Base-by-base conservation (phyloP, 2,888 invertebrate species). In the Rhamnusium bicolor region DNA sequence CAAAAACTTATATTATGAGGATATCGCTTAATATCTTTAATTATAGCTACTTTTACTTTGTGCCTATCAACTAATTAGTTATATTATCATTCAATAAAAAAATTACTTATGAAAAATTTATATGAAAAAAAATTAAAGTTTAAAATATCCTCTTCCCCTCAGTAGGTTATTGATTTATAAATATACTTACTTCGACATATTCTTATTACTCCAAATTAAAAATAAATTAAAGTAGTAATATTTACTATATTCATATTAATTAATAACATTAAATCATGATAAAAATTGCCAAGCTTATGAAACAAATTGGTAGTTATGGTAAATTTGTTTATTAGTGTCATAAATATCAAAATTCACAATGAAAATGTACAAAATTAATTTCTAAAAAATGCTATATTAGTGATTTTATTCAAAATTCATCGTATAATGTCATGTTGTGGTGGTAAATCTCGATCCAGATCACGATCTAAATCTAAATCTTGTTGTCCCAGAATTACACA, bases 321-420 rank as follows among this genome's bases (percentile, higher is more conserved):
- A 19, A 65, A 65, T 29, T 65, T 65, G 65, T 65, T 65, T 65
- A 67, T 65, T 46, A 56, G n/a, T 56, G 67, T 54, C 67, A 67
- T n/a, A 65, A 14, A 54, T 65, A 7, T 61, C 65, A 65, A 65
- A 65, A 67, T 67, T 67, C 67, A 56, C 54, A 67, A 67, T 67
- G 67, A 67, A 67, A 56, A 14, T 32, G 53, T 32, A 67, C 18
- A 56, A 54, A 56, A 56, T 21, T 40, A 18, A 24, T n/a, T 0
- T 47, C 8, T 24, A 61, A 61, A 65, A 67, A 56, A 67, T 67
- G 65, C 16, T 54, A 14, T 24, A 51, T 56, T 67, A 54, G 56
- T 12, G 46, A 14, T 18, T 46, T 53, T 54, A 4, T n/a, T 56
- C 67, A 16, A 67, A 67, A 67, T 67, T 67, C 18, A 18, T 56